Conservation (phyloP, 2,113 vertebrate species). For the Embiotoca jacksoni region DNA sequence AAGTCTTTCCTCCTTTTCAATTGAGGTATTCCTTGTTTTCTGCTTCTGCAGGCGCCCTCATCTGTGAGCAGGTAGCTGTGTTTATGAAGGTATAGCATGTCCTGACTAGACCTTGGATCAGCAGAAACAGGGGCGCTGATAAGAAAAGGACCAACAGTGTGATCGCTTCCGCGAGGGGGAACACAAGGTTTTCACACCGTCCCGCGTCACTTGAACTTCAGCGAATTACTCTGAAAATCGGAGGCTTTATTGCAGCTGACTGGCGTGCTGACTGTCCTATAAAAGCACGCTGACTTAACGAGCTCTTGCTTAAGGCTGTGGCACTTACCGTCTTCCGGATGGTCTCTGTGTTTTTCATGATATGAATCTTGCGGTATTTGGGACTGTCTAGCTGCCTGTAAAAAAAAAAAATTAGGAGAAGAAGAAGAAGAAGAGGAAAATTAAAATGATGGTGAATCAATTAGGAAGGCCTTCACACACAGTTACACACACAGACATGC, state of each 20-base stretch:
- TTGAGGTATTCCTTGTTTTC: slow-evolving; percentile 10
- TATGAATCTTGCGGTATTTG: slow-evolving; percentile 92
- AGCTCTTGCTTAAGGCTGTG: slow-evolving; percentile 18
- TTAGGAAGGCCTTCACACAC: slow-evolving; percentile 46
- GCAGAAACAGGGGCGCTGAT: slow-evolving; percentile 53
- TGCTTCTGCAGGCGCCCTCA: slow-evolving; percentile 62
- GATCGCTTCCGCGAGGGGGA: slow-evolving; percentile 29
- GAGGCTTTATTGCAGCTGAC: slow-evolving; percentile 3
- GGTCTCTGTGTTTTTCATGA: slow-evolving; percentile 97
- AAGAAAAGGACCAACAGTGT: slow-evolving; percentile 42
- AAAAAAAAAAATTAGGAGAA: slow-evolving; percentile 17
- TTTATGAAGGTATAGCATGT: slow-evolving; percentile 54
- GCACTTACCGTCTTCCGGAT: slow-evolving; percentile 93
- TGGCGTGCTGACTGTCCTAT: slow-evolving; percentile 2
- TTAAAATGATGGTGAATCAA: slow-evolving; percentile 45
- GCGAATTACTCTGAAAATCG: too few species aligned
- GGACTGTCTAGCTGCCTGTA: slow-evolving; percentile 91
- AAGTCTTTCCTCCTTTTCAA: background rate
- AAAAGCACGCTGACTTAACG: slow-evolving; percentile 32
- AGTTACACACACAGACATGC: slow-evolving; percentile 32
- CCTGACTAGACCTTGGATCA: slow-evolving; percentile 62
- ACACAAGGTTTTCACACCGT: background rate
- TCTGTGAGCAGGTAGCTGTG: slow-evolving; percentile 49
- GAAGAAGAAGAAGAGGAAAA: background rate
- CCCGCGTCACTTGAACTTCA: background rate